phyloP scores from a whole-genome alignment of 1,140 invertebrate genomes.

The Macrotrachela quadricornifera region DNA sequence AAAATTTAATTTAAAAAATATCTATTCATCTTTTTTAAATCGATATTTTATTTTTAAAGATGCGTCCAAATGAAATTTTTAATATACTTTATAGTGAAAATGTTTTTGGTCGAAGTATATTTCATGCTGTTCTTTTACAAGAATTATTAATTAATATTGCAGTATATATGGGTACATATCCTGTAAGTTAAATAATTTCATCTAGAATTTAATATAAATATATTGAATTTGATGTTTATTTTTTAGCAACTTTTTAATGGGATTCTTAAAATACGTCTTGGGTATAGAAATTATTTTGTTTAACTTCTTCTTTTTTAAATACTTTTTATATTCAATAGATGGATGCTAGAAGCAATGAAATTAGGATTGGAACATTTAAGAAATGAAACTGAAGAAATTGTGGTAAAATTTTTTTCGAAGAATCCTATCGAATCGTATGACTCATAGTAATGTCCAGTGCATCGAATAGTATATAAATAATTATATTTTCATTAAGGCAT shows the following conservation, averaged over 20 bases:
- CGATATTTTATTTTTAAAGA: constrained; percentile 26
- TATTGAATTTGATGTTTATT: too few species aligned
- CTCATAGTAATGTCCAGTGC: too few species aligned
- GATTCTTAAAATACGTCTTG: constrained; percentile 79
- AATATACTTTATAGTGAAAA: too few species aligned
- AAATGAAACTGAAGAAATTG: constrained; percentile 9
- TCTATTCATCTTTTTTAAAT: constrained; percentile 53
- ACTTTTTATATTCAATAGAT: constrained; percentile 19
- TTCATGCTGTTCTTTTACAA: constrained; percentile 83
- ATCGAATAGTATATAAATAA: too few species aligned
- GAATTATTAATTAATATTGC: constrained; percentile 83
- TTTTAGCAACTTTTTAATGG: constrained; percentile 57
- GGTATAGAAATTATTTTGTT: constrained; percentile 12
- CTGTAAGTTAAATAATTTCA: constrained; percentile 25
- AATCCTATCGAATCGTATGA: too few species aligned
- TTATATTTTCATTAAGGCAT: too few species aligned
- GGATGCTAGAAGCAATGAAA: constrained; percentile 77
- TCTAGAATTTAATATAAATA: too few species aligned
- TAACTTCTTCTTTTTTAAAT: too few species aligned
- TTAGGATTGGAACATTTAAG: constrained; percentile 43
- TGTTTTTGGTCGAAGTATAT: constrained; percentile 14
- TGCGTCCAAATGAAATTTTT: constrained; percentile 50
- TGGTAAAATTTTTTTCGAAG: background rate
- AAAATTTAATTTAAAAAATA: constrained; percentile 41
- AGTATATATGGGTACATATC: constrained; percentile 65